Base-by-base conservation (phyloP, 2,888 invertebrate species). In the Microctonus aethiopoides region DNA sequence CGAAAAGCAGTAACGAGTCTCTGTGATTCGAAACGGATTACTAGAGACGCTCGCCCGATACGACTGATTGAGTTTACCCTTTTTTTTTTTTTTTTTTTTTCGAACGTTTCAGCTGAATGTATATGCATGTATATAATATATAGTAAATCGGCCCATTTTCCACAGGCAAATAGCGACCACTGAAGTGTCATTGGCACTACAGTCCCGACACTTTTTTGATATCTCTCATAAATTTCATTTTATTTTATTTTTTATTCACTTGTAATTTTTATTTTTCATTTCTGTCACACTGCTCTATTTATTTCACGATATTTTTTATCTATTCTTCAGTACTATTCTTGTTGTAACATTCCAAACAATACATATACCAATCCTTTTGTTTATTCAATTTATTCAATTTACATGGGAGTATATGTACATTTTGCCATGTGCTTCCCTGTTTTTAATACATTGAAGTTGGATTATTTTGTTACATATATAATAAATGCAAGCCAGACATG, bases 1-100 rank as follows among this genome's bases (percentile, higher is more conserved):
- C 62, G 62, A 29, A 62, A 62, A 41, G 62, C 62, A 62, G 62
- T 62, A 62, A 62, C 62, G 62, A 26, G 62, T 62, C 62, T 46
- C 62, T 62, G 62, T 62, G 39, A 62, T 62, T 62, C 62, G 62
- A 22, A 41, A 39, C 62, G 46, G 39, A 39, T 62, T 62, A 62
- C 62, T 62, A 62, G 62, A 62, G 62, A 22, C 41, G 39, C 39
- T 13, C 6, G 39, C 26, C n/a, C 39, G n/a, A n/a, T 39, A 46
- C 62, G 29, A 62, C 62, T 46, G 62, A 62, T 62, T 62, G 46
- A 62, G 62, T 62, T 62, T 46, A 26, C 62, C 26, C n/a, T 57
- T 39, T 39, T 39, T n/a, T n/a, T n/a, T n/a, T n/a, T n/a, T n/a
- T n/a, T n/a, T n/a, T n/a, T n/a, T n/a, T 39, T 39, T 39, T 39